Base-by-base conservation (phyloP, 2,797 vertebrate genomes). In the Acropternis orthonyx region DNA sequence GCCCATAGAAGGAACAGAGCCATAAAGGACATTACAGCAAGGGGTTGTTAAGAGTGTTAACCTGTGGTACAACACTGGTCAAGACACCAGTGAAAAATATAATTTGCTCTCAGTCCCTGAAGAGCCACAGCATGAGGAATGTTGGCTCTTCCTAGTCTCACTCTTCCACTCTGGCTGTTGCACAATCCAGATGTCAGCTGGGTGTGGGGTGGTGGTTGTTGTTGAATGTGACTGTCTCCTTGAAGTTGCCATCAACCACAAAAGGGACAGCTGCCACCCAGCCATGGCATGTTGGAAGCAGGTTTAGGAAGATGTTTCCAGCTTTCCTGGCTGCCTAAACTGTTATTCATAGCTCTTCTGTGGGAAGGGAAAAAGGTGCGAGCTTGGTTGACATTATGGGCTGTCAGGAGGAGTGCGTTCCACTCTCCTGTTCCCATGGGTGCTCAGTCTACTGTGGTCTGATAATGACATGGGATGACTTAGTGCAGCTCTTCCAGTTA, bases 291-390 rank as follows among this genome's bases (percentile, higher is more conserved):
- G 2, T 16, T 76, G 28, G 41, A 91, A 72, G n/a, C 19, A 61
- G 5, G 8, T 68, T 85, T 32, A 37, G 18, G 22, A 83, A 66
- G 48, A 32, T 39, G 6, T 54, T 54, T 77, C 27, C 56, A 71
- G 9, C 6, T 77, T 59, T 75, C 85, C 21, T 90, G 39, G 5
- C 15, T 66, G 17, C 22, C 54, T n/a, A 27, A 43, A 67, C 3
- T 24, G 30, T 36, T 87, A 37, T 65, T 78, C 7, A 4, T 61
- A 56, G 23, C 5, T 61, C 14, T 71, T 63, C 14, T 44, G 3
- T 27, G 27, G 2, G 2, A 27, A 62, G 7, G 21, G 20, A 10
- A n/a, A 54, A 77, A 65, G 3, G 14, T n/a, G 9, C 1, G 2
- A 12, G 2, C 12, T 76, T 76, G 30, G 52, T 2, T 0, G 3